Evolutionary conservation across 1,140 invertebrate genomes (phyloP).

Genomic region (Drosophila busckii): DNA sequence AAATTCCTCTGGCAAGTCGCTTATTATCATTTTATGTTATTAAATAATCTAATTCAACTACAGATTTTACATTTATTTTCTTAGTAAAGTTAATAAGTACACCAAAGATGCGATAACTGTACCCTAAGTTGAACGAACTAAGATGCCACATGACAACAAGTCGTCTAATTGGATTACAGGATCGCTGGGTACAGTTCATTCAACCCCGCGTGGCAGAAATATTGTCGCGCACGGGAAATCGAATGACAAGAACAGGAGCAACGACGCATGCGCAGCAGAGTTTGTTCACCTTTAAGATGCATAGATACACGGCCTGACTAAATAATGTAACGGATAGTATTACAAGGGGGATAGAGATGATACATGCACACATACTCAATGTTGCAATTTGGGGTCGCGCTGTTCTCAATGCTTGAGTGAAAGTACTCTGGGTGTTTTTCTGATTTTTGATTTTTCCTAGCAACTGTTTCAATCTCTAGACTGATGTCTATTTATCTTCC

Average conservation of each 20-base stretch:
- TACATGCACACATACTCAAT: no score
- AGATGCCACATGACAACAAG: conserved; percentile 34
- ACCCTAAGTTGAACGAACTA: conserved; percentile 30
- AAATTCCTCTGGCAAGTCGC: not conserved
- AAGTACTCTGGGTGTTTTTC: conserved; percentile 9
- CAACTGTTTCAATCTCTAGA: conserved; percentile 63
- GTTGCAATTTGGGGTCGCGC: conserved; percentile 7
- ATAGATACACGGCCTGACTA: conserved; percentile 34
- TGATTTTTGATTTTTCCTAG: conserved; percentile 53
- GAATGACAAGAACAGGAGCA: conserved; percentile 48
- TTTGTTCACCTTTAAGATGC: conserved; percentile 61
- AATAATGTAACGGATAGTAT: conserved; percentile 73
- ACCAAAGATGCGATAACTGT: conserved; percentile 26
- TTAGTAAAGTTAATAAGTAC: no score
- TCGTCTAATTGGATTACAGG: conserved; percentile 31
- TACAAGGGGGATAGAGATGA: no score
- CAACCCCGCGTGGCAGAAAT: conserved; percentile 29
- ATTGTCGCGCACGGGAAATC: conserved; percentile 49
- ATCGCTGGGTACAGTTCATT: conserved; percentile 53
- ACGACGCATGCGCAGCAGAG: conserved; percentile 53
- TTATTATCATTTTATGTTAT: no score
- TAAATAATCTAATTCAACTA: no score
- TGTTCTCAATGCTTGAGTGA: conserved; percentile 43
- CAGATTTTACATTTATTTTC: no score
- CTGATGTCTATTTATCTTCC: conserved; percentile 57